phyloP scores from a whole-genome alignment of 1,140 invertebrate species.

The Bombus balteatus region DNA sequence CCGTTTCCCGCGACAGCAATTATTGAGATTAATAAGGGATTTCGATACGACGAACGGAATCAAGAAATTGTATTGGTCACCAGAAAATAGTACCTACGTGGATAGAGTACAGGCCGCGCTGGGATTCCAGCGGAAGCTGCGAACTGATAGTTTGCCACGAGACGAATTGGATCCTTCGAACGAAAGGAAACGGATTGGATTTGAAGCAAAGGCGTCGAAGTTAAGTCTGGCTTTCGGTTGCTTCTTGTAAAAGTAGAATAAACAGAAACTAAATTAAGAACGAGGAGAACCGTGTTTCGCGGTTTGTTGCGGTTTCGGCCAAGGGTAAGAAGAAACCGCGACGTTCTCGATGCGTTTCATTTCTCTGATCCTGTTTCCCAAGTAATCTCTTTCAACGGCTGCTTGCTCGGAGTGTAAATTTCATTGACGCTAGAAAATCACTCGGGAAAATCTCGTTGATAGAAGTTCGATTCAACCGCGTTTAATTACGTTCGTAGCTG shows the following conservation, averaged over 20 bases:
- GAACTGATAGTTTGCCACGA: constrained; percentile 11
- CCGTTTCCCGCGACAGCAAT: not conserved
- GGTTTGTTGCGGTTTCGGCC: constrained; percentile 17
- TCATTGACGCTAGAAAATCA: not conserved
- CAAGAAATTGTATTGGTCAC: not conserved
- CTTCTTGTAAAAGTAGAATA: constrained; percentile 19
- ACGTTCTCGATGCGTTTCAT: not conserved
- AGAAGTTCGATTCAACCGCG: not conserved
- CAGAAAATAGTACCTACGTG: not conserved
- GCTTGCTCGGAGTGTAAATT: not conserved
- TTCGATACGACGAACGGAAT: not conserved
- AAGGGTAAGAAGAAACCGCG: not conserved
- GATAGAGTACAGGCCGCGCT: not conserved
- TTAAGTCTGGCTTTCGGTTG: constrained; percentile 7
- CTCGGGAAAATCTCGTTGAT: not conserved
- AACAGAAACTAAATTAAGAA: constrained; percentile 40
- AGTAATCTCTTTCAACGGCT: constrained; percentile 11
- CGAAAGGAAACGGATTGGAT: constrained; percentile 31
- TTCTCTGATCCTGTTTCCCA: not conserved
- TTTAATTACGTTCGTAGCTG: not conserved
- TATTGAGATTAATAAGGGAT: constrained; percentile 10
- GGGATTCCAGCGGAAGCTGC: constrained; percentile 14
- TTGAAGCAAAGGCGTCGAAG: not conserved
- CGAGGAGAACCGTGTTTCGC: constrained; percentile 27
- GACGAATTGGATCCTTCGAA: constrained; percentile 21